These are phyloP conservation scores for Eupeodes luniger DNA, from an alignment of 2,888 invertebrate species.

Conservation along the genomic window DNA sequence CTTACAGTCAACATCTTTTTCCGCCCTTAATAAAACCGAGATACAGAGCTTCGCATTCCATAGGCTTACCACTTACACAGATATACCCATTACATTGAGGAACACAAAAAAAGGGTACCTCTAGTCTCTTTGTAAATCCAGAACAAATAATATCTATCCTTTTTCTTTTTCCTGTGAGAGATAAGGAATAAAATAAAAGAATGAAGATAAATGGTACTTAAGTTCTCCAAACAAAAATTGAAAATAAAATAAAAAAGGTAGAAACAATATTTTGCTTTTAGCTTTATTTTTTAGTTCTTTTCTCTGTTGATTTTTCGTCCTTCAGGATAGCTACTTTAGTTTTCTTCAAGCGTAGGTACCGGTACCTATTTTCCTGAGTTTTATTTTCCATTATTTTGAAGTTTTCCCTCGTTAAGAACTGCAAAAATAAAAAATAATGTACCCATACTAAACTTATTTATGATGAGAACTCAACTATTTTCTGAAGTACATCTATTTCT, in stretches of 20 bases:
- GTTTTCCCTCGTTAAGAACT: not conserved
- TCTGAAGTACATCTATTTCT: not conserved
- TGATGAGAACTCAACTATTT: constrained; percentile 14
- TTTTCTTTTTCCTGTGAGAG: constrained; percentile 7
- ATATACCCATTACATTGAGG: not conserved
- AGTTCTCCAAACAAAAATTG: constrained; percentile 47
- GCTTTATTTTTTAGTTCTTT: not conserved
- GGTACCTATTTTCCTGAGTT: constrained; percentile 2
- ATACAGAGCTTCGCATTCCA: not conserved
- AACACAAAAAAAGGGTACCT: constrained; percentile 9
- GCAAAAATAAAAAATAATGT: not conserved
- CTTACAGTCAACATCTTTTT: constrained; percentile 6
- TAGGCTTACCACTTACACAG: not conserved
- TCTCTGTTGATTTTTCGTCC: constrained; percentile 58
- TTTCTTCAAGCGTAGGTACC: constrained; percentile 5
- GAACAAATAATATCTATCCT: constrained; percentile 43
- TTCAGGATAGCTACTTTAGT: constrained; percentile 36
- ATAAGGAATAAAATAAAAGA: constrained; percentile 52
- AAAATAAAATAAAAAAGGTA: constrained; percentile 43
- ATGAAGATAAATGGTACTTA: constrained; percentile 65
- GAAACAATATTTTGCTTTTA: constrained; percentile 67
- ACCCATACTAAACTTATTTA: not conserved
- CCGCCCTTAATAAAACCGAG: not conserved
- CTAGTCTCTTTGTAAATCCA: constrained; percentile 2
- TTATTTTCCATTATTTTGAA: constrained; percentile 25